These are phyloP conservation scores for Poeciliopsis infans DNA, from an alignment of 2,797 vertebrate genomes.

Conservation along the genomic window DNA sequence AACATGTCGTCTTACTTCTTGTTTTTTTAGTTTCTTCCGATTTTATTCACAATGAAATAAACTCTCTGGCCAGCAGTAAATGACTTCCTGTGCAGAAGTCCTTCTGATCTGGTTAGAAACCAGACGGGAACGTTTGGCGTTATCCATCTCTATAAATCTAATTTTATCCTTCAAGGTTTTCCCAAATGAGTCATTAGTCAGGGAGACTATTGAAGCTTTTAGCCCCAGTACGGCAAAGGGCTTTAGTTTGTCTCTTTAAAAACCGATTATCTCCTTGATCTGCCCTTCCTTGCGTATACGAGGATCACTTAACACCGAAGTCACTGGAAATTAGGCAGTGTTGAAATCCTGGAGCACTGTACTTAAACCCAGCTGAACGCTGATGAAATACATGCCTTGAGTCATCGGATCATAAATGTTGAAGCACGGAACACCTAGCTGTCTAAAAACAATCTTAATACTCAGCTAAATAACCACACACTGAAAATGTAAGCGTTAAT, in stretches of 20 bases:
- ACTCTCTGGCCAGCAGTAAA: neutral
- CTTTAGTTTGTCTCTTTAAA: neutral
- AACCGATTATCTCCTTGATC: neutral
- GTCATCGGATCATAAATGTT: neutral
- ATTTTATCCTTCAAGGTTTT: constrained; percentile 13
- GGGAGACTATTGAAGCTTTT: neutral
- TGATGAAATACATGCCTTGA: constrained; percentile 16
- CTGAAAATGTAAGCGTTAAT: neutral
- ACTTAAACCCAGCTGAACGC: neutral
- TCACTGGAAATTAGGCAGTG: neutral
- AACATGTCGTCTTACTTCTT: neutral
- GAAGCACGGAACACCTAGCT: neutral
- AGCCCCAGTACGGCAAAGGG: neutral
- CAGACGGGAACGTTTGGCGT: constrained; percentile 1
- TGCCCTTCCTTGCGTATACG: neutral
- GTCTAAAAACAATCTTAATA: neutral
- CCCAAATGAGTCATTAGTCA: neutral
- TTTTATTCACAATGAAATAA: neutral
- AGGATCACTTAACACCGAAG: neutral
- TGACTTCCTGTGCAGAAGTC: neutral
- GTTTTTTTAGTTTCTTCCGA: neutral
- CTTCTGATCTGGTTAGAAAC: constrained; percentile 6
- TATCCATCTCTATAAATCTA: constrained; percentile 6
- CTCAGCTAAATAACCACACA: neutral
- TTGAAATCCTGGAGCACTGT: neutral